phyloP scores from a whole-genome alignment of 2,888 invertebrate species.

The Petrolisthes cinctipes region DNA sequence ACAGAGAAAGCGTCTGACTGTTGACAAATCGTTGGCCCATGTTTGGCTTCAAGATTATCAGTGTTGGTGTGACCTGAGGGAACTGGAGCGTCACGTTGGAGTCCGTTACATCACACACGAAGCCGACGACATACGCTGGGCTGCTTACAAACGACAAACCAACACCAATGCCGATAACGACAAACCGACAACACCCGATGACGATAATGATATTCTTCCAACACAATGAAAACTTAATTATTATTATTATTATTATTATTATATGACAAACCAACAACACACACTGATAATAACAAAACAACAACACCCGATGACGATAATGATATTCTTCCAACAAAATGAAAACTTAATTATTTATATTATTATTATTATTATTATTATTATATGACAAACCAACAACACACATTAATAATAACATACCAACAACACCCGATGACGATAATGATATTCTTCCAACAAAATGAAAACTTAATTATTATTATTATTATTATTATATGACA shows the following conservation, averaged over 20 bases:
- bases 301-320: conserved; percentile 24
- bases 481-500: too few species aligned
- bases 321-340: conserved; percentile 47
- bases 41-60: conserved; percentile 81
- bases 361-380: background rate
- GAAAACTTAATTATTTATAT: conserved; percentile 21
- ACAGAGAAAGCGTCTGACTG: conserved; percentile 92
- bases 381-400: background rate
- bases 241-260: background rate
- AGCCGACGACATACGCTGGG: conserved; percentile 93
- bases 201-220: conserved; percentile 35
- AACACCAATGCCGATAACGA: background rate
- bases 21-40: conserved; percentile 95
- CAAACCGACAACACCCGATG: background rate
- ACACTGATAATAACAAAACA: background rate
- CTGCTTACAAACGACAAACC: conserved; percentile 37
- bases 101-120: conserved; percentile 90
- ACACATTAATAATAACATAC: too few species aligned
- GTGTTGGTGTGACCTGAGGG: conserved; percentile 94
- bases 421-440: background rate
- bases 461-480: conserved; percentile 25
- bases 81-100: conserved; percentile 75
- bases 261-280: background rate
- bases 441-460: conserved; percentile 46
- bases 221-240: conserved; percentile 42